Conservation (phyloP, 1,140 invertebrate genomes). For the Pseudomyrmex pallidus region DNA sequence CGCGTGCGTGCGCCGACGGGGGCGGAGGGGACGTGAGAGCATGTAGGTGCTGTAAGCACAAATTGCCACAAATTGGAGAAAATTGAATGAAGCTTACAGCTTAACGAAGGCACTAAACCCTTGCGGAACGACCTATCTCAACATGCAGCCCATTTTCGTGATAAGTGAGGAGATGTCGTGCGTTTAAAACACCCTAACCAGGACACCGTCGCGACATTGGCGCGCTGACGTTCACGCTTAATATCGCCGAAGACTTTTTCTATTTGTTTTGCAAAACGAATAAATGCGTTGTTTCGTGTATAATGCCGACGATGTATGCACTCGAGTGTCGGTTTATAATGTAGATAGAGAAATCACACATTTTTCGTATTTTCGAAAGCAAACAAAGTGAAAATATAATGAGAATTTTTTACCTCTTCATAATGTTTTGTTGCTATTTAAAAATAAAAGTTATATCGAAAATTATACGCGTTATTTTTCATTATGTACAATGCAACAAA, state of each 20-base stretch:
- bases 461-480: too few species aligned
- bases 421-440: background rate
- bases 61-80: constrained; percentile 85
- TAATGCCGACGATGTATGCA: background rate
- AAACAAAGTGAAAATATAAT: background rate
- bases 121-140: constrained; percentile 83
- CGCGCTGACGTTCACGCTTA: background rate
- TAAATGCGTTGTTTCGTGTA: background rate
- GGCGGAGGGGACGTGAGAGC: constrained; percentile 66
- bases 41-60: constrained; percentile 82
- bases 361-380: background rate
- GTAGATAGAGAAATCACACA: background rate
- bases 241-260: constrained; percentile 15
- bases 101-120: constrained; percentile 84
- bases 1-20: constrained; percentile 52
- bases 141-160: constrained; percentile 78
- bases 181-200: constrained; percentile 64
- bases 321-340: background rate
- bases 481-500: too few species aligned
- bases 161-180: constrained; percentile 69
- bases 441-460: background rate
- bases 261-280: background rate
- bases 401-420: background rate
- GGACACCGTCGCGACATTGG: constrained; percentile 22
- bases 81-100: constrained; percentile 84